Evolutionary conservation across 2,888 invertebrate species (phyloP).

Genomic region (Synergus laeviventris): DNA sequence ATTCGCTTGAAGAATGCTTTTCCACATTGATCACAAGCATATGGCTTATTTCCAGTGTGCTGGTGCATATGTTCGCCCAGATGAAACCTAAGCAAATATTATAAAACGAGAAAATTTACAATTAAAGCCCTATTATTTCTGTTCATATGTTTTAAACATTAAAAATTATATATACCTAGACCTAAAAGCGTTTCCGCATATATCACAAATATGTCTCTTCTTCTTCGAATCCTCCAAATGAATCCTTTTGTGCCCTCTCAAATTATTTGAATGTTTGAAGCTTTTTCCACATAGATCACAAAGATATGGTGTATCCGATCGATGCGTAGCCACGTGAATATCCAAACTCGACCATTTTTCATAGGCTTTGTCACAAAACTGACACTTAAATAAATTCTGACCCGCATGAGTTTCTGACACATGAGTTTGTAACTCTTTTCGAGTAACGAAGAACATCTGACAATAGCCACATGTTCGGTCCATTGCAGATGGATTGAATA

Average conservation of each 20-base stretch:
- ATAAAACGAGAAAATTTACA: background rate
- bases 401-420: constrained; percentile 60
- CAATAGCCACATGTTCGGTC: constrained; percentile 64
- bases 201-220: constrained; percentile 72
- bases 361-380: constrained; percentile 64
- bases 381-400: constrained; percentile 63
- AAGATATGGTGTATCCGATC: constrained; percentile 67
- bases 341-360: constrained; percentile 68
- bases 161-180: constrained; percentile 61
- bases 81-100: constrained; percentile 71
- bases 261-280: constrained; percentile 71
- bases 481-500: constrained; percentile 6
- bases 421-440: constrained; percentile 64
- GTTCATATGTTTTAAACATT: constrained; percentile 3
- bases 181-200: constrained; percentile 76
- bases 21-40: constrained; percentile 74
- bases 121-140: background rate
- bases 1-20: constrained; percentile 73
- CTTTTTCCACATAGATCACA: constrained; percentile 73
- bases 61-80: constrained; percentile 76
- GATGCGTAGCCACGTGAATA: constrained; percentile 69
- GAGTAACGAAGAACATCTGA: constrained; percentile 51
- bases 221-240: constrained; percentile 68
- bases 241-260: constrained; percentile 69
- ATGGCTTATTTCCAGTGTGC: constrained; percentile 72